Conservation (phyloP, 2,888 invertebrate species). For the Atrina japonica region DNA sequence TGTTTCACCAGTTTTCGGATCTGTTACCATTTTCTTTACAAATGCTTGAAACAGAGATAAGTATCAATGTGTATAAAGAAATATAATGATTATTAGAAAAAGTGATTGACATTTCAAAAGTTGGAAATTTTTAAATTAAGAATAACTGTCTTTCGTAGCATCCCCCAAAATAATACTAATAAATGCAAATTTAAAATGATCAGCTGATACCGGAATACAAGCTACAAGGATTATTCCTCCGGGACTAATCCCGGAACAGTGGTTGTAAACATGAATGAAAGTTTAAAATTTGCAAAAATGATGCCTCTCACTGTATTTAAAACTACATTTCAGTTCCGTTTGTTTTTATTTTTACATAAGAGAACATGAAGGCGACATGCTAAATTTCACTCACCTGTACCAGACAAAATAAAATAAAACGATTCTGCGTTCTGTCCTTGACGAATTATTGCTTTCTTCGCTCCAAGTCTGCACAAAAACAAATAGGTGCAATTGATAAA, state of each 20-base stretch:
- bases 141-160: too few species aligned
- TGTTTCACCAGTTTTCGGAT: slow-evolving; percentile 60
- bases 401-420: slow-evolving; percentile 77
- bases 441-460: slow-evolving; percentile 71
- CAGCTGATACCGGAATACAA: too few species aligned
- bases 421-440: slow-evolving; percentile 76
- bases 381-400: slow-evolving; percentile 64
- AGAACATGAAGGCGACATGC: too few species aligned
- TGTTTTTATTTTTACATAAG: too few species aligned
- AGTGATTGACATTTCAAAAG: neutral
- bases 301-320: too few species aligned
- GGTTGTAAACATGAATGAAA: too few species aligned
- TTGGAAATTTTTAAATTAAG: neutral
- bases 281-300: too few species aligned
- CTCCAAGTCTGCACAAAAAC: slow-evolving; percentile 54
- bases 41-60: slow-evolving; percentile 48
- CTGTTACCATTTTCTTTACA: slow-evolving; percentile 63
- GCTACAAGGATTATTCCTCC: too few species aligned
- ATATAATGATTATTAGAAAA: neutral
- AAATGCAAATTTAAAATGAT: too few species aligned
- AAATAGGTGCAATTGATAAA: neutral
- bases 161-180: too few species aligned
- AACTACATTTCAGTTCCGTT: too few species aligned
- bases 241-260: too few species aligned
- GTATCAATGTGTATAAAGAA: neutral